phyloP scores from a whole-genome alignment of 1,140 invertebrate genomes.

The Scaptomyza hsui region DNA sequence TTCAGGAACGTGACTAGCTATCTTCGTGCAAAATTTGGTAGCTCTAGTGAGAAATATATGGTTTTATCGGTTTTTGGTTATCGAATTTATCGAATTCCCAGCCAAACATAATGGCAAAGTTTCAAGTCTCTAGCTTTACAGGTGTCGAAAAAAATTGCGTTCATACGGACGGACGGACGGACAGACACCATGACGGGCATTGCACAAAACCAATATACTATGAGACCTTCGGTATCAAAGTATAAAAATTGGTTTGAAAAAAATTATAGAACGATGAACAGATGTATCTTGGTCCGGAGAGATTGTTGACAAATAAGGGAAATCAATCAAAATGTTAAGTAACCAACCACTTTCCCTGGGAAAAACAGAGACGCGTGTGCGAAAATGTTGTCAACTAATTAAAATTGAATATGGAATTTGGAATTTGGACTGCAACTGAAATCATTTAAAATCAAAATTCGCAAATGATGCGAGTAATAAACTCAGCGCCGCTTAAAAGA shows the following conservation, averaged over 20 bases:
- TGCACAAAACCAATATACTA: too few relatives aligned
- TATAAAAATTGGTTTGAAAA: constrained; percentile 35
- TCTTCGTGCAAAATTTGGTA: too few relatives aligned
- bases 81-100: too few relatives aligned
- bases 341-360: constrained; percentile 12
- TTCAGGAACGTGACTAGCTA: too few relatives aligned
- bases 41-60: too few relatives aligned
- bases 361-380: constrained; percentile 32
- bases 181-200: too few relatives aligned
- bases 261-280: not conserved
- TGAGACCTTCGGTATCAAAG: too few relatives aligned
- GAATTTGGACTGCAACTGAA: constrained; percentile 46
- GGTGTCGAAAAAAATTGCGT: too few relatives aligned
- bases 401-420: constrained; percentile 76
- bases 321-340: constrained; percentile 70
- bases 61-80: too few relatives aligned
- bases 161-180: too few relatives aligned
- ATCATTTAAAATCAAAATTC: constrained; percentile 81
- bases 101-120: too few relatives aligned
- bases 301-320: constrained; percentile 69
- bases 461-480: constrained; percentile 82
- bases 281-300: constrained; percentile 27
- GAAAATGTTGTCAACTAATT: constrained; percentile 64
- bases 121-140: too few relatives aligned
- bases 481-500: constrained; percentile 34